phyloP scores from a whole-genome alignment of 1,140 invertebrate genomes.

The Papilio polyxenes region DNA sequence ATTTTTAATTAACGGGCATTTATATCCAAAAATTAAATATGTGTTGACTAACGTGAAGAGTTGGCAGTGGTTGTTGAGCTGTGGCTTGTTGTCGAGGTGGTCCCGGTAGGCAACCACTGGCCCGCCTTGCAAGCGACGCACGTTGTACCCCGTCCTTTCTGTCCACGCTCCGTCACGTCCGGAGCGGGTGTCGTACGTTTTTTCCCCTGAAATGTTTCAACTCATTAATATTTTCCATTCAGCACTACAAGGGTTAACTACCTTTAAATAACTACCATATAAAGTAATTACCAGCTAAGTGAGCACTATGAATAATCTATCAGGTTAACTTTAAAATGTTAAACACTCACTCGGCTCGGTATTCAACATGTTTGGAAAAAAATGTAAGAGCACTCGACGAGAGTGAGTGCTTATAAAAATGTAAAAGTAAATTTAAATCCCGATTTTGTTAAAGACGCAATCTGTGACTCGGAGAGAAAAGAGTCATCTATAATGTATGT shows the following conservation, averaged over 20 bases:
- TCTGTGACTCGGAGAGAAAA: slow-evolving; percentile 33
- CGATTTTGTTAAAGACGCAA: slow-evolving; percentile 27
- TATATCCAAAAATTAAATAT: not conserved
- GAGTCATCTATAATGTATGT: slow-evolving; percentile 32
- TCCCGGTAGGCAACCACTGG: slow-evolving; percentile 71
- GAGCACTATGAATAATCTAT: slow-evolving; percentile 21
- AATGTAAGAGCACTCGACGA: not conserved
- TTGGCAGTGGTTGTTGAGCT: slow-evolving; percentile 77
- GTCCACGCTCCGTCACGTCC: slow-evolving; percentile 73
- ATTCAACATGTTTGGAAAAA: slow-evolving; percentile 32
- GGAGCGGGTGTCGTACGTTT: slow-evolving; percentile 72
- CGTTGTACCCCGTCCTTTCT: slow-evolving; percentile 48
- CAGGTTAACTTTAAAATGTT: slow-evolving; percentile 8
- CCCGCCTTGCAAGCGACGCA: slow-evolving; percentile 66
- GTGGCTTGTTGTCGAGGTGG: slow-evolving; percentile 74
- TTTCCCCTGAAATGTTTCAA: slow-evolving; percentile 61
- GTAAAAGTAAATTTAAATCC: slow-evolving; percentile 4
- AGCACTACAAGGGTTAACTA: not conserved
- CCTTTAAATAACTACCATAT: slow-evolving; percentile 4
- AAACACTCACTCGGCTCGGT: slow-evolving; percentile 3
- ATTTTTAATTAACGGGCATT: not conserved
- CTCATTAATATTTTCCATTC: slow-evolving; percentile 6
- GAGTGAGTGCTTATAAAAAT: slow-evolving; percentile 11
- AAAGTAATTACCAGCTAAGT: slow-evolving; percentile 33
- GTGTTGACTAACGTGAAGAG: slow-evolving; percentile 69